phyloP scores from a whole-genome alignment of 2,113 vertebrate species.

The Xyrauchen texanus region DNA sequence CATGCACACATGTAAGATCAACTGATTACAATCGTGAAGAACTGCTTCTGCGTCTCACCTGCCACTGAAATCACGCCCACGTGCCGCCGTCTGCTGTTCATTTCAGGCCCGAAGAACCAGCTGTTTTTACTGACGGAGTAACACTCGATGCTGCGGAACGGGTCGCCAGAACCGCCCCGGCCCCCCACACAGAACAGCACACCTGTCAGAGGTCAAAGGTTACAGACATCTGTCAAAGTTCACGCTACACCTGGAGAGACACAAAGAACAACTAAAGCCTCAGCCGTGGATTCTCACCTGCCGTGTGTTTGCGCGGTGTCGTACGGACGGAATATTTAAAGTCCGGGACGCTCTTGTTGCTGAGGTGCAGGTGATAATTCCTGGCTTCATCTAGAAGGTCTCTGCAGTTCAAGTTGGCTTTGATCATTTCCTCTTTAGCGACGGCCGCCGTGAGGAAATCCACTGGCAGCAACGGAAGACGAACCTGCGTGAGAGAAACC shows the following conservation, averaged over 20 bases:
- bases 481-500: slow-evolving; percentile 76
- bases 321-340: slow-evolving; percentile 94
- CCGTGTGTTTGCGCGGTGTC: slow-evolving; percentile 91
- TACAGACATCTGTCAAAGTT: too few species aligned
- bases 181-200: slow-evolving; percentile 97
- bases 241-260: too few species aligned
- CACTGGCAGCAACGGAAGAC: slow-evolving; percentile 89
- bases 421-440: slow-evolving; percentile 94
- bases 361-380: slow-evolving; percentile 95
- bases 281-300: slow-evolving; percentile 78
- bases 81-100: slow-evolving; percentile 95
- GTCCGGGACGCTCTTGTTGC: slow-evolving; percentile 89
- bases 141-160: slow-evolving; percentile 96
- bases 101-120: slow-evolving; percentile 97
- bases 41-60: slow-evolving; percentile 70
- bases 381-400: slow-evolving; percentile 97
- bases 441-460: slow-evolving; percentile 94
- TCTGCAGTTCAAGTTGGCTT: slow-evolving; percentile 90
- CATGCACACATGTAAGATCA: too few species aligned
- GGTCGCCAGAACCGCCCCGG: slow-evolving; percentile 92
- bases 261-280: neutral
- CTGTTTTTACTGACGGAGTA: slow-evolving; percentile 92
- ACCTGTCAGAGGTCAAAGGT: slow-evolving; percentile 71
- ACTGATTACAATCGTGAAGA: too few species aligned
- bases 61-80: slow-evolving; percentile 95